A percentile compares a stretch with the other conserved stretches of the same genome.
phyloP scores from a whole-genome alignment of 2,113 vertebrate species.

The Eptesicus fuscus region DNA sequence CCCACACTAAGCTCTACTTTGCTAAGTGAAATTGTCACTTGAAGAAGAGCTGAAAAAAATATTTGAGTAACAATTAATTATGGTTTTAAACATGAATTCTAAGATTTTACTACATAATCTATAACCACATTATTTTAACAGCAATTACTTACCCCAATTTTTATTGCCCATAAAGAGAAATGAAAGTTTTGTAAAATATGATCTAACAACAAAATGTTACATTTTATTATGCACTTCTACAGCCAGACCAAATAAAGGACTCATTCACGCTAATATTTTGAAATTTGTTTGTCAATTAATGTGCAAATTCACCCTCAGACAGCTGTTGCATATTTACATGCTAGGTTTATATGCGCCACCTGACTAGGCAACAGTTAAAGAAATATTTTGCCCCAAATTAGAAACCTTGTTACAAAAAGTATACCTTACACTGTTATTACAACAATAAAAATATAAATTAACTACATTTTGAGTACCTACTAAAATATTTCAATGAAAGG shows the following conservation, averaged over 20 bases:
- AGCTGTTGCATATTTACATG: not conserved
- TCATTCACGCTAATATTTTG: not conserved
- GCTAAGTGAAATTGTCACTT: conserved; percentile 97
- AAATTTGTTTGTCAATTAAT: not conserved
- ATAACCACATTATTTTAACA: not conserved
- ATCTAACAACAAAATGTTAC: not conserved
- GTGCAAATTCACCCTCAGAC: not conserved
- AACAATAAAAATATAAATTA: not conserved
- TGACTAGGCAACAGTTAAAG: not conserved
- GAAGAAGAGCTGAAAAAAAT: conserved; percentile 90
- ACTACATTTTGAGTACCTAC: not conserved
- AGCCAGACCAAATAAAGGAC: not conserved
- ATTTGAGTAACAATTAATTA: conserved; percentile 46
- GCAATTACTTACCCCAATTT: not conserved
- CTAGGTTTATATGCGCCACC: not conserved
- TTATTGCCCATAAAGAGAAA: not conserved
- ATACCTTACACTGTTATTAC: not conserved
- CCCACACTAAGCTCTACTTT: conserved; percentile 98
- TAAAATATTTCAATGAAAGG: not conserved
- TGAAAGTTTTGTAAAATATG: not conserved
- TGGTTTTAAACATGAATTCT: not conserved
- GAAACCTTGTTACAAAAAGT: not conserved
- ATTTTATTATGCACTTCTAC: not conserved
- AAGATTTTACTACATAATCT: not conserved
- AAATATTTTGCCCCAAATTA: not conserved